Conservation (phyloP, 2,888 invertebrate species). For the Alloscopus bannaensis region DNA sequence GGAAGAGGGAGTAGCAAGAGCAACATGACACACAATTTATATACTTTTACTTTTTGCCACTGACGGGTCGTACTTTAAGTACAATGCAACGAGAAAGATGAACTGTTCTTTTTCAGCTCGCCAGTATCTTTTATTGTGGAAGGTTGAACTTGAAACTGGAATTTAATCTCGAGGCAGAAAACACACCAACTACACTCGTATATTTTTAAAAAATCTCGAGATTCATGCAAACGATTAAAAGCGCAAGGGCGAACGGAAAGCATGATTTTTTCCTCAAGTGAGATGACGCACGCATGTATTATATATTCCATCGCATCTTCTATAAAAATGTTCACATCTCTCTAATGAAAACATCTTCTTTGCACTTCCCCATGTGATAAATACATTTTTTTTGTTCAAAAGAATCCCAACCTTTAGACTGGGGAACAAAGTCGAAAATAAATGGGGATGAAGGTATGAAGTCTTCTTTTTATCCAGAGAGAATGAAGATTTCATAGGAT, state of each 20-base stretch:
- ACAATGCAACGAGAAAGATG: background rate
- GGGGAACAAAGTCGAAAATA: constrained; percentile 15
- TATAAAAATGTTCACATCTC: background rate
- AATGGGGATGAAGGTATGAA: background rate
- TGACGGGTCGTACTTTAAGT: background rate
- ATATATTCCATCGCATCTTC: constrained; percentile 2
- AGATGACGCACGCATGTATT: constrained; percentile 7
- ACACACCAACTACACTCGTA: background rate
- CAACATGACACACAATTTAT: constrained; percentile 39
- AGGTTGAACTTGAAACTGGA: constrained; percentile 28
- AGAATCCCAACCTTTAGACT: too few species aligned
- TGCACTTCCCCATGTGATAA: too few species aligned
- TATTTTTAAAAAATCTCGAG: constrained; percentile 9
- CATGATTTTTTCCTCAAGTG: constrained; percentile 7
- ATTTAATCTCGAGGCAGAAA: constrained; percentile 28
- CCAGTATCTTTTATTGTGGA: background rate
- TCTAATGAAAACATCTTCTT: constrained; percentile 1
- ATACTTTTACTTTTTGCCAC: constrained; percentile 51
- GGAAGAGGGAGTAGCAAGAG: constrained; percentile 32
- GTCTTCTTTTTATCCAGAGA: constrained; percentile 25
- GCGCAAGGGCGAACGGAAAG: constrained; percentile 11
- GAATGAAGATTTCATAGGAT: constrained; percentile 36
- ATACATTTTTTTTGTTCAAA: too few species aligned
- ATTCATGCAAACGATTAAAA: constrained; percentile 22
- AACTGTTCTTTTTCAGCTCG: background rate